Base-by-base conservation (phyloP, 2,113 vertebrate genomes). In the Scortum barcoo region DNA sequence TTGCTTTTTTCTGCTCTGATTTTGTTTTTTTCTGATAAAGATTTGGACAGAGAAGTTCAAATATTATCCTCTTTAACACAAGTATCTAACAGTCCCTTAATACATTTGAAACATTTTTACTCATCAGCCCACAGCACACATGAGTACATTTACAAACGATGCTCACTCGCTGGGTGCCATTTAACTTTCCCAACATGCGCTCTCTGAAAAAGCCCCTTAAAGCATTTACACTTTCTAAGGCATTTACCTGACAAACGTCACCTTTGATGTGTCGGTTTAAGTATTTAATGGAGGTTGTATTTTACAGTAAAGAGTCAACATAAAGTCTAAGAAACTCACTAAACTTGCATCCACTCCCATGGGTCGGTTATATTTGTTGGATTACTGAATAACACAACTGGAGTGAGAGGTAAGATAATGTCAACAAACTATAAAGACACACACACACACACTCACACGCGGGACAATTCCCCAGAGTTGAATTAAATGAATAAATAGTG, bases 1-100 rank as follows among this genome's bases (percentile, higher is more conserved):
- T 3, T 16, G 8, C 26, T 50, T 71, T 54, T 72, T 53, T 79
- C 68, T 51, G 36, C 83, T 62, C 68, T 24, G 50, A 12, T 78
- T 40, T 53, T 24, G 44, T 0, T 0, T 66, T 70, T 56, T 44
- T 58, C n/a, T n/a, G 44, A 72, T 12, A 54, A 48, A 71, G 14
- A 56, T 12, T 6, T 67, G 4, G 1, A 44, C n/a, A 51, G 65
- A 70, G 69, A 51, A 40, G 53, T 51, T 33, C 17, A 24, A 24
- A 68, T n/a, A 30, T n/a, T 61, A 38, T 56, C 14, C 28, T 73
- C 26, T 56, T 51, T 16, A 24, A 22, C 1, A 5, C 5, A 2
- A 24, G 26, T 2, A 62, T 62, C 20, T 17, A 17, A 30, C 33
- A 20, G 6, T 4, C 24, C 54, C 3, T 2, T 38, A 3, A 28